Evolutionary conservation across 2,113 vertebrate genomes (phyloP).

Genomic region (Notarius quadriscutis): DNA sequence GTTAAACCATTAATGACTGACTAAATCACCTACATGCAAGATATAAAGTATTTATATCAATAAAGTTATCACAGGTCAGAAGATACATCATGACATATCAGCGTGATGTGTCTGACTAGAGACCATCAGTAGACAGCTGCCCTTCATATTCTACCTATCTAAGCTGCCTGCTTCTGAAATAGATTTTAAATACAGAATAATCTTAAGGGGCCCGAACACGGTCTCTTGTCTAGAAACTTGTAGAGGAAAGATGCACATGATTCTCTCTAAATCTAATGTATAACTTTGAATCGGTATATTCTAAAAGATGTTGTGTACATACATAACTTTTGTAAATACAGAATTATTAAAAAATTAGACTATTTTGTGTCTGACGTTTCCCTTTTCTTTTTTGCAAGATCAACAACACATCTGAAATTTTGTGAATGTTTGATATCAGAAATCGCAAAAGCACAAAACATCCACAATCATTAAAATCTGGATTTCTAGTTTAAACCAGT

Average conservation of each 20-base stretch:
- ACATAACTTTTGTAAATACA: conserved; percentile 56
- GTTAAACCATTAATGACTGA: background rate
- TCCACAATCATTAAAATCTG: background rate
- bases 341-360: conserved; percentile 42
- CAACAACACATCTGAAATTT: background rate
- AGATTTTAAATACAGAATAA: conserved; percentile 3
- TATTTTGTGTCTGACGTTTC: conserved; percentile 39
- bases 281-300: conserved; percentile 43
- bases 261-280: conserved; percentile 21
- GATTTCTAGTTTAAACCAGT: background rate
- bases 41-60: conserved; percentile 15
- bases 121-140: background rate
- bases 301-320: conserved; percentile 39
- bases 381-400: background rate
- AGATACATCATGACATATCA: background rate
- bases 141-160: background rate
- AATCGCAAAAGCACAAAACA: background rate
- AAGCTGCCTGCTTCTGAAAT: background rate
- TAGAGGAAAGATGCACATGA: conserved; percentile 1
- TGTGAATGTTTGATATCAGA: background rate
- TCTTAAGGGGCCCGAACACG: background rate
- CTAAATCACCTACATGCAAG: background rate
- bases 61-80: background rate
- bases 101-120: background rate
- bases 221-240: background rate